Percentiles rank a stretch among this genome's conserved stretches.
Conservation (phyloP, 2,797 vertebrate genomes). For the Alca torda region DNA sequence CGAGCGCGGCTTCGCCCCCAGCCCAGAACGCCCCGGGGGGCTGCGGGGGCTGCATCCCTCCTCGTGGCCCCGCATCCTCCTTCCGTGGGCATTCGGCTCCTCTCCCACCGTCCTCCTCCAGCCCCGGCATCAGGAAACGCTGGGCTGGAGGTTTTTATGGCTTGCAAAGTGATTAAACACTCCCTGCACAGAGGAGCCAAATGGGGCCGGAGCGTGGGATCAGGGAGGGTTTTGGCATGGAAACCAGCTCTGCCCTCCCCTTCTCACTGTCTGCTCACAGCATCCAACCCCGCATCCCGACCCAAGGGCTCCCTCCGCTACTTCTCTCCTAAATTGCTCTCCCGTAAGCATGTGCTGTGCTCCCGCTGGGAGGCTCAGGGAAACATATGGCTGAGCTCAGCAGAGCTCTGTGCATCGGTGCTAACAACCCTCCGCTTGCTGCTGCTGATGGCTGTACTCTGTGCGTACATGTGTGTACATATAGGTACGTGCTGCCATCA, state of each 20-base stretch:
- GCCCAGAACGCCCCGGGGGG: not conserved
- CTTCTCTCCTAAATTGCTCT: not conserved
- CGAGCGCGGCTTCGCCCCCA: fast-evolving
- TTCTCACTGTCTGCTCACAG: not conserved
- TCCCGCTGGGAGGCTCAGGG: not conserved
- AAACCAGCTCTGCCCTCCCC: not conserved
- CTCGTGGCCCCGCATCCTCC: fast-evolving
- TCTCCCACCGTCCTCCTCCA: not conserved
- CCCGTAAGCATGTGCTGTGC: fast-evolving
- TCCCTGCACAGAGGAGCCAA: not conserved
- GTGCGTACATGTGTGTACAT: fast-evolving
- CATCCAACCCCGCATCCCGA: not conserved
- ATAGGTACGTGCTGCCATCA: not conserved
- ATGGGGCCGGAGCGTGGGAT: not conserved
- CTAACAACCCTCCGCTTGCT: not conserved
- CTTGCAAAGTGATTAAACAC: not conserved
- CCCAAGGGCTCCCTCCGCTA: not conserved
- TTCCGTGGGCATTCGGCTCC: fast-evolving
- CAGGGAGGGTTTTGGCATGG: not conserved
- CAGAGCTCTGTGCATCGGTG: not conserved
- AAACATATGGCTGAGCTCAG: not conserved
- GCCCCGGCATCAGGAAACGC: not conserved
- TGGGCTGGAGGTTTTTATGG: not conserved
- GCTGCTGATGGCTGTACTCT: not conserved
- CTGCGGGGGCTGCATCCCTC: not conserved